Conservation (phyloP, 1,140 invertebrate species). For the Halictus rubicundus region DNA sequence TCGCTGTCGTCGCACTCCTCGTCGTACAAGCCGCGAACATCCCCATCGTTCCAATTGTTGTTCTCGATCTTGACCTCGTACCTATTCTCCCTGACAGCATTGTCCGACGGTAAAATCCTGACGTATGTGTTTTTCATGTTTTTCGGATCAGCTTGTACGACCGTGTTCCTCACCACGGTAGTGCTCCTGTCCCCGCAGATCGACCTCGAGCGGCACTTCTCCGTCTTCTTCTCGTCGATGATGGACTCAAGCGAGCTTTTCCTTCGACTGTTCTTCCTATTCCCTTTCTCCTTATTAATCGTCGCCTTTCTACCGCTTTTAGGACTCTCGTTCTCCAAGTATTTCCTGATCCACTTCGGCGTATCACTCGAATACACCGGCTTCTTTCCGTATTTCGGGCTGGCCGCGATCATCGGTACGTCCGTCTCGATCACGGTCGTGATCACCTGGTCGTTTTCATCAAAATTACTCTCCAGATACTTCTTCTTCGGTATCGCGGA, state of each 20-base stretch:
- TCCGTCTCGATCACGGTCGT: slow-evolving; percentile 77
- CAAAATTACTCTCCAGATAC: slow-evolving; percentile 76
- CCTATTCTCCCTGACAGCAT: slow-evolving; percentile 56
- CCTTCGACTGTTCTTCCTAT: slow-evolving; percentile 46
- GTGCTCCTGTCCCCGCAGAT: slow-evolving; percentile 42
- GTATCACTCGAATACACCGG: slow-evolving; percentile 71
- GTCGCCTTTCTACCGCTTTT: slow-evolving; percentile 35
- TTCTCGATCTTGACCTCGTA: slow-evolving; percentile 68
- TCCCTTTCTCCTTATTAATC: slow-evolving; percentile 51
- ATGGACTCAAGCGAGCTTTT: slow-evolving; percentile 55
- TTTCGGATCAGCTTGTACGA: slow-evolving; percentile 36
- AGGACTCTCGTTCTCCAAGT: slow-evolving; percentile 65
- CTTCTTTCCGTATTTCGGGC: slow-evolving; percentile 74
- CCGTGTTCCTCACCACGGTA: not conserved
- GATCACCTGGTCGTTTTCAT: slow-evolving; percentile 76
- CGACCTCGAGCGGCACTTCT: slow-evolving; percentile 58
- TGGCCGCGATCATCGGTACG: slow-evolving; percentile 68
- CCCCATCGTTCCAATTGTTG: slow-evolving; percentile 62
- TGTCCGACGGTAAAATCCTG: slow-evolving; percentile 67
- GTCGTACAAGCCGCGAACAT: slow-evolving; percentile 60
- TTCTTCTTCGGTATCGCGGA: slow-evolving; percentile 71
- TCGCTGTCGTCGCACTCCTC: slow-evolving; percentile 70
- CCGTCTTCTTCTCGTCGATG: slow-evolving; percentile 53
- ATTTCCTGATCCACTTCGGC: slow-evolving; percentile 76
- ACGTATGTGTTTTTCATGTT: slow-evolving; percentile 66